Percentiles rank a stretch among this genome's conserved stretches.
Evolutionary conservation across 2,797 vertebrate genomes (phyloP).

Genomic region (Labroides dimidiatus): DNA sequence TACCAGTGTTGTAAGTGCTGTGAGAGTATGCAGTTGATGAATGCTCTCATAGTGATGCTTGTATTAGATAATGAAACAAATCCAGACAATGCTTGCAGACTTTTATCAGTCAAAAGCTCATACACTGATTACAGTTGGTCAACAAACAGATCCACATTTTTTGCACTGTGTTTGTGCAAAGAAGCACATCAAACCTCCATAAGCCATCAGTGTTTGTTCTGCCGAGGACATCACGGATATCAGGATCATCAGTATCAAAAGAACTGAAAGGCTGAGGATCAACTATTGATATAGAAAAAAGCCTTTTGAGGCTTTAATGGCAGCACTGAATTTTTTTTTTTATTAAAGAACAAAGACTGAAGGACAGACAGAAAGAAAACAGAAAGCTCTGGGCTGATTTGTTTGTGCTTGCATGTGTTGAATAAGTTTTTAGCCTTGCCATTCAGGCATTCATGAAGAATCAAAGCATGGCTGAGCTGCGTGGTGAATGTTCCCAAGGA

Average conservation of each 20-base stretch:
- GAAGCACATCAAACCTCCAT: constrained; percentile 24
- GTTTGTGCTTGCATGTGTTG: neutral
- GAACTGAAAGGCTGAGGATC: constrained; percentile 12
- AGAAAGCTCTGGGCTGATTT: neutral
- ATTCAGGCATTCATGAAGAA: neutral
- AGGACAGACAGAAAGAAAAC: neutral
- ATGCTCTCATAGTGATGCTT: neutral
- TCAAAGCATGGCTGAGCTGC: neutral
- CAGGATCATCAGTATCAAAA: constrained; percentile 38
- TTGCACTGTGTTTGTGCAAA: constrained; percentile 23
- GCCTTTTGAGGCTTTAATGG: constrained; percentile 20
- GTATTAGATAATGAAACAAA: constrained; percentile 31
- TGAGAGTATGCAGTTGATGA: constrained; percentile 1
- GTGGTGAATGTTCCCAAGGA: constrained; percentile 5
- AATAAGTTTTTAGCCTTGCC: constrained; percentile 7
- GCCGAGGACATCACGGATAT: constrained; percentile 17
- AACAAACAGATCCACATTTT: constrained; percentile 46
- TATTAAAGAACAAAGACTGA: neutral
- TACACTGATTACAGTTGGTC: constrained; percentile 51
- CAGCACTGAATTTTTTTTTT: neutral
- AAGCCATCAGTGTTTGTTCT: constrained; percentile 9
- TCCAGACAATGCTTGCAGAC: constrained; percentile 41
- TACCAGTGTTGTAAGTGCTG: neutral
- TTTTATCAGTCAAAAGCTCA: constrained; percentile 52
- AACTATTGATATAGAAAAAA: constrained; percentile 25